A percentile compares a stretch with the other conserved stretches of the same genome.
phyloP scores from a whole-genome alignment of 2,888 invertebrate species.

The Chelonus formosanus region DNA sequence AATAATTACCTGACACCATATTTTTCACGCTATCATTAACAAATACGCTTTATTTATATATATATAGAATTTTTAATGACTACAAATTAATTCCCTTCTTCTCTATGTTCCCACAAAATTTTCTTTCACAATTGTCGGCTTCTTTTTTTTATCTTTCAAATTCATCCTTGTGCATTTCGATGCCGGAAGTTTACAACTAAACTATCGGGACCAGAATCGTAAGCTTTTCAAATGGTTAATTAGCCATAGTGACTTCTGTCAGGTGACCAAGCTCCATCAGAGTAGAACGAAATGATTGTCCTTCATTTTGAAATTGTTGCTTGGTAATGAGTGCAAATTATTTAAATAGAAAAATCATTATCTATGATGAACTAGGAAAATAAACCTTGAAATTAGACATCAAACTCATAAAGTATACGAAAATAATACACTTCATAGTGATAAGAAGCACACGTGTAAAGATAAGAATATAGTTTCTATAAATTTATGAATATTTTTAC shows the following conservation, averaged over 20 bases:
- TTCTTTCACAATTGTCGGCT: too few species aligned
- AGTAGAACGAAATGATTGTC: constrained; percentile 55
- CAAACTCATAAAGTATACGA: too few species aligned
- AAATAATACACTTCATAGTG: too few species aligned
- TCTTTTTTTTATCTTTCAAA: background rate
- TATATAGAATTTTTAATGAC: background rate
- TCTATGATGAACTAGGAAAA: background rate
- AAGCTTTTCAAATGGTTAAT: constrained; percentile 63
- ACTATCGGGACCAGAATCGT: constrained; percentile 58
- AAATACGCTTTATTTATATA: background rate
- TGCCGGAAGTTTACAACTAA: background rate
- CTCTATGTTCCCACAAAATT: too few species aligned
- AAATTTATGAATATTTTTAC: too few species aligned
- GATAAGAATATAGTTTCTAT: too few species aligned
- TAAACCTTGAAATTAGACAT: background rate
- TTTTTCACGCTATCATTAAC: too few species aligned
- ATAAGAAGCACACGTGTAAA: too few species aligned
- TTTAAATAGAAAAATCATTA: constrained; percentile 5
- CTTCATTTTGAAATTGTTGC: constrained; percentile 8
- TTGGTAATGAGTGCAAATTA: constrained; percentile 5
- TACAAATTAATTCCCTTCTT: too few species aligned
- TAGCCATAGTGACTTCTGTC: constrained; percentile 60
- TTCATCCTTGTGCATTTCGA: constrained; percentile 4
- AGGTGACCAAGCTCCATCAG: constrained; percentile 61
- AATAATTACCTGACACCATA: too few species aligned